Base-by-base conservation (phyloP, 2,888 invertebrate genomes). In the Acheta domesticus region DNA sequence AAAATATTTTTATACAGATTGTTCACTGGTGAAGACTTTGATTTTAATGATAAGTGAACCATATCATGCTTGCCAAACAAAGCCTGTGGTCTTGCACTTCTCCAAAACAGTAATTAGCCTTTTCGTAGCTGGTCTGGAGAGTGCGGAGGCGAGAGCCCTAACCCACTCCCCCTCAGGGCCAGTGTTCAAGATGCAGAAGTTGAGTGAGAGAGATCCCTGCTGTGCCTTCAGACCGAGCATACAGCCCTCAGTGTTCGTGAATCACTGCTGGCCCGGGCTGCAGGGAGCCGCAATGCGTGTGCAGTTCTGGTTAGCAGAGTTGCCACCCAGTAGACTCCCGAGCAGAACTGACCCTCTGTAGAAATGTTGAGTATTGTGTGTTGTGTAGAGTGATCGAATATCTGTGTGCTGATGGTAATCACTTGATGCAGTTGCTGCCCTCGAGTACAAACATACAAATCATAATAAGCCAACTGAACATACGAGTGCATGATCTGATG, bases 191-290 rank as follows among this genome's bases (percentile, higher is more conserved):
- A 19, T 36, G 36, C 62, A 62, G n/a, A 62, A 62, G 62, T 62
- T 19, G 16, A 62, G 62, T 62, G 62, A 14, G 14, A 14, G 14
- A n/a, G 16, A 62, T 62, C n/a, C 62, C 14, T n/a, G n/a, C 62
- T 62, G 62, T 62, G 62, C 62, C 62, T 62, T 62, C n/a, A n/a
- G n/a, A n/a, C 62, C n/a, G n/a, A n/a, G 62, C 62, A 19, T 62
- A 62, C 16, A 14, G n/a, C 62, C 62, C n/a, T 62, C 62, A 36
- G 36, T 36, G 36, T 36, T 36, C 36, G 36, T 36, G 36, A 36
- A 36, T 36, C 36, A 36, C 36, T 36, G 36, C 36, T 36, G 36
- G 36, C 36, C 36, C 36, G 36, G 36, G 36, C 36, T 36, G 36
- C 36, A 36, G 36, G 36, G 36, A 36, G 36, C 36, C 36, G 36